A percentile compares a stretch with the other conserved stretches of the same genome.
These are phyloP conservation scores for Poeciliopsis paucimaculata DNA, from an alignment of 2,797 vertebrate species.

Conservation along the genomic window DNA sequence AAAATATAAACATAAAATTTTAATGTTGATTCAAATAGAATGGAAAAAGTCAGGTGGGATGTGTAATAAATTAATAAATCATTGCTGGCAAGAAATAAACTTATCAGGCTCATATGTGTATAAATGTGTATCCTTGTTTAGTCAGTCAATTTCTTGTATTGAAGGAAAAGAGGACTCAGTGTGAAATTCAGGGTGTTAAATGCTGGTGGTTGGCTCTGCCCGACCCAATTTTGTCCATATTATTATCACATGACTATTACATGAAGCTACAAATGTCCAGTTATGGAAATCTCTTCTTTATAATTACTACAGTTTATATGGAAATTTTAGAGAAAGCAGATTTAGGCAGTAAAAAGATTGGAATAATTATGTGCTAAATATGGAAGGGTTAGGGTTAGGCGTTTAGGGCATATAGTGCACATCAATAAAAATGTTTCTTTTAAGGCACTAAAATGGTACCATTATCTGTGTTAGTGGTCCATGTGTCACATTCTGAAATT, in stretches of 20 bases:
- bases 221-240: constrained; percentile 68
- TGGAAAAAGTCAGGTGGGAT: constrained; percentile 65
- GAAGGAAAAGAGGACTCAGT: neutral
- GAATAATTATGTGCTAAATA: constrained; percentile 19
- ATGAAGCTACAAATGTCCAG: constrained; percentile 17
- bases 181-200: constrained; percentile 41
- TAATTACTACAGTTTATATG: constrained; percentile 20
- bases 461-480: constrained; percentile 34
- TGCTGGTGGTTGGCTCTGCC: constrained; percentile 54
- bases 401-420: too few relatives aligned
- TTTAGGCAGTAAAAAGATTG: constrained; percentile 11
- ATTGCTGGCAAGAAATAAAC: neutral
- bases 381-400: neutral
- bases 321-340: constrained; percentile 37
- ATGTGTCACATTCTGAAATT: constrained; percentile 9
- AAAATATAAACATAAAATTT: constrained; percentile 26
- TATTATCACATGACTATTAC: constrained; percentile 25
- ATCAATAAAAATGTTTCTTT: constrained; percentile 12
- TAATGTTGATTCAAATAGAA: constrained; percentile 22
- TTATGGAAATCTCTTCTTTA: constrained; percentile 17
- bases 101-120: neutral
- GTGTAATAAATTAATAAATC: neutral
- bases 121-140: neutral
- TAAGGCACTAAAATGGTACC: constrained; percentile 21
- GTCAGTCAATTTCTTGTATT: neutral